A percentile compares a stretch with the other conserved stretches of the same genome.
phyloP scores from a whole-genome alignment of 2,113 vertebrate species.

The Alethe castanea region DNA sequence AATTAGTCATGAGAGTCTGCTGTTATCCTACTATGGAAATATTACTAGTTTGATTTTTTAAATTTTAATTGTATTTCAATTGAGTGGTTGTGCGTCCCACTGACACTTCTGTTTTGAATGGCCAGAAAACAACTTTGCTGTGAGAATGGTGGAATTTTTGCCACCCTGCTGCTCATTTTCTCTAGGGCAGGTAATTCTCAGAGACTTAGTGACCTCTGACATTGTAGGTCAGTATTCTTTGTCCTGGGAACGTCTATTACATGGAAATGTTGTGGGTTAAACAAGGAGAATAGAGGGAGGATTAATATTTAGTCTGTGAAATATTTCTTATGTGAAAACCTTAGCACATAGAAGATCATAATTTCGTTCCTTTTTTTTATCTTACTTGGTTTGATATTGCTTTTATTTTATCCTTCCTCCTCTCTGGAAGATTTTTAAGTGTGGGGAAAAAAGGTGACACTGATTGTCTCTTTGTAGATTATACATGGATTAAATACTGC shows the following conservation, averaged over 20 bases:
- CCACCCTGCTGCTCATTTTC: not conserved
- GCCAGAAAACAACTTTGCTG: not conserved
- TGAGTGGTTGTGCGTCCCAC: not conserved
- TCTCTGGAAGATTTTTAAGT: not conserved
- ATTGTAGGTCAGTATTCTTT: not conserved
- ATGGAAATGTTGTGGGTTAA: not conserved
- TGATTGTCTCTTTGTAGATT: not conserved
- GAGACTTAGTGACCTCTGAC: not conserved
- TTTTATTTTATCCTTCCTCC: not conserved
- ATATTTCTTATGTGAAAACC: not conserved
- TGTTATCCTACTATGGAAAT: not conserved
- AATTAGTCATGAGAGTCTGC: not conserved
- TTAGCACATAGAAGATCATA: not conserved
- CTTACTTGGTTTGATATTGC: not conserved
- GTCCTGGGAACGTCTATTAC: not conserved
- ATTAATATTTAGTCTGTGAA: not conserved
- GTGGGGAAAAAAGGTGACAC: accelerated
- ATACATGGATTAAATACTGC: not conserved
- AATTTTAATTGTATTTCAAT: not conserved
- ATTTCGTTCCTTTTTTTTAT: not conserved
- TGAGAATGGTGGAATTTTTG: not conserved
- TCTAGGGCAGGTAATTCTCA: not conserved
- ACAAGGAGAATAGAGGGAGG: not conserved
- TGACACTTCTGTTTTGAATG: not conserved
- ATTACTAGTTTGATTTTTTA: not conserved